Percentiles rank a stretch among this genome's conserved stretches.
Conservation (phyloP, 1,140 invertebrate genomes). For the Drosophila nasuta region DNA sequence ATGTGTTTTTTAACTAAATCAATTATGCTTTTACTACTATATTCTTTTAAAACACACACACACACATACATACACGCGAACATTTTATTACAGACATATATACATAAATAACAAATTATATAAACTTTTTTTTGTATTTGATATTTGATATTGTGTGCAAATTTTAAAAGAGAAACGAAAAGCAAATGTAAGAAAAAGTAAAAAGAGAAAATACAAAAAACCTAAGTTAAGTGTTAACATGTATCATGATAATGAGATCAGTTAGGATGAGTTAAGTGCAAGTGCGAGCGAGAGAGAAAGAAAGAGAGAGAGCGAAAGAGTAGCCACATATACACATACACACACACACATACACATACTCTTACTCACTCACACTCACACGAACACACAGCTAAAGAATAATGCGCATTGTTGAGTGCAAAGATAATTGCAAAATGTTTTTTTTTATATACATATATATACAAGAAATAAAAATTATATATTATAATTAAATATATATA, state of each 20-base stretch:
- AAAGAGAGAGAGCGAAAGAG: slow-evolving; percentile 6
- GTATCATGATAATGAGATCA: slow-evolving; percentile 34
- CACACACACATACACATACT: slow-evolving; percentile 19
- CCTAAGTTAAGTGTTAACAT: slow-evolving; percentile 60
- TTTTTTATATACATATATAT: slow-evolving; percentile 54
- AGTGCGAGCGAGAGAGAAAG: slow-evolving; percentile 11
- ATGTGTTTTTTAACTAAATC: slow-evolving; percentile 38
- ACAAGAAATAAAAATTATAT: slow-evolving; percentile 24
- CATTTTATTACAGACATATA: slow-evolving; percentile 25
- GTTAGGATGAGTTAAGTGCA: slow-evolving; percentile 23
- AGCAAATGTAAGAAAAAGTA: slow-evolving; percentile 8
- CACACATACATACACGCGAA: slow-evolving; percentile 11
- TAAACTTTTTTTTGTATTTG: slow-evolving; percentile 23
- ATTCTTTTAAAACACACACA: slow-evolving; percentile 31
- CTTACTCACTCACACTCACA: slow-evolving; percentile 27
- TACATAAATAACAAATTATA: slow-evolving; percentile 22
- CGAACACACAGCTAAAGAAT: slow-evolving; percentile 14
- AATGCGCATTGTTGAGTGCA: slow-evolving; percentile 27
- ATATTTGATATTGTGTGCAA: slow-evolving; percentile 20
- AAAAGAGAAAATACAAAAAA: slow-evolving; percentile 25
- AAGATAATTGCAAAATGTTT: slow-evolving; percentile 53
- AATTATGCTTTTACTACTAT: slow-evolving; percentile 52
- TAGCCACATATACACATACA: slow-evolving; percentile 34
- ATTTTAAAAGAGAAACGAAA: slow-evolving; percentile 23
- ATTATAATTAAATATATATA: slow-evolving; percentile 31